Evolutionary conservation across 2,113 vertebrate genomes (phyloP).

Genomic region (Cinclus mexicanus): DNA sequence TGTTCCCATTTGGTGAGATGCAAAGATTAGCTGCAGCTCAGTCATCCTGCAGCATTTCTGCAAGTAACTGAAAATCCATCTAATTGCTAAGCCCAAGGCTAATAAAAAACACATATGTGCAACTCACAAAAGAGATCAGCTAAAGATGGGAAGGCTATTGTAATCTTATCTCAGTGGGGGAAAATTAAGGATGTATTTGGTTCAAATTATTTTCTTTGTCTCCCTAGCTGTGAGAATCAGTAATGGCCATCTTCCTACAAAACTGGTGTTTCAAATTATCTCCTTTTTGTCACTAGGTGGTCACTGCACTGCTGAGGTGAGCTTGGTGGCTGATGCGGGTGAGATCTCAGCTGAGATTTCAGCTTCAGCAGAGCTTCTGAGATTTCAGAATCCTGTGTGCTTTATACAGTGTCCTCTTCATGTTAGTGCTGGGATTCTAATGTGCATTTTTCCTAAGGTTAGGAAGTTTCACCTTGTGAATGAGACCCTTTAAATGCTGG

Average conservation of each 20-base stretch:
- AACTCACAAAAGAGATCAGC: neutral
- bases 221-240: constrained; percentile 1
- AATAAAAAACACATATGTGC: constrained; percentile 40
- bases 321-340: neutral
- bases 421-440: neutral
- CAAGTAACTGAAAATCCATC: constrained; percentile 46
- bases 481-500: neutral
- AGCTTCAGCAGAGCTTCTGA: neutral
- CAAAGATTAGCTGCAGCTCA: constrained; percentile 22
- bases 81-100: constrained; percentile 24
- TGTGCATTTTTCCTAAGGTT: neutral
- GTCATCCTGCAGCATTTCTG: constrained; percentile 15
- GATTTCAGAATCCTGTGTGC: neutral
- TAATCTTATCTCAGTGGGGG: constrained; percentile 10
- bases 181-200: constrained; percentile 53
- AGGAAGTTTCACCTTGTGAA: neutral
- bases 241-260: neutral
- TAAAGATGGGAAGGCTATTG: constrained; percentile 20
- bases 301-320: neutral
- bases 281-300: neutral
- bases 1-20: neutral
- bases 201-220: constrained; percentile 43
- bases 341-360: neutral
- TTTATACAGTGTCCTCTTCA: neutral
- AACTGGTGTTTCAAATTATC: neutral